Conservation (phyloP, 2,888 invertebrate species). For the Caenorhabditis auriculariae region DNA sequence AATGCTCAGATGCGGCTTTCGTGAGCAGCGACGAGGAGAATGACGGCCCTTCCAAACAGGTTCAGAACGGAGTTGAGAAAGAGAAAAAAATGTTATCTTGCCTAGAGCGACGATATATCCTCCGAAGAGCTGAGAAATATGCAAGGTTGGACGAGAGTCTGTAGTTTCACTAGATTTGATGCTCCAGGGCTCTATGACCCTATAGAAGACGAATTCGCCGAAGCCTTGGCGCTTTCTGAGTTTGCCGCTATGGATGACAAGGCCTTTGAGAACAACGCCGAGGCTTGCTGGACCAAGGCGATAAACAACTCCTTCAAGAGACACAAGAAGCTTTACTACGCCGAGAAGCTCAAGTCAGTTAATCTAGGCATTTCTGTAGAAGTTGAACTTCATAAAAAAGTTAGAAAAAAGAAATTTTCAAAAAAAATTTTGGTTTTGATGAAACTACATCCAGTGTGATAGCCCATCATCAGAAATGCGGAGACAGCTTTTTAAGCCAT, state of each 20-base stretch:
- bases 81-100: not conserved
- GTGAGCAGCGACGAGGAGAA: slow-evolving; percentile 22
- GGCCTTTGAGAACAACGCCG: slow-evolving; percentile 46
- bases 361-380: slow-evolving; percentile 67
- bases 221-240: slow-evolving; percentile 25
- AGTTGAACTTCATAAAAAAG: not conserved
- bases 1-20: slow-evolving; percentile 19
- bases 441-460: no score
- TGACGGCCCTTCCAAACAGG: not conserved
- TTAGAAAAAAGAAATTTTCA: no score
- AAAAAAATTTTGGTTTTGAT: no score
- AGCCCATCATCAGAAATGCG: no score
- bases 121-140: not conserved
- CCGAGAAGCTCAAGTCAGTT: slow-evolving; percentile 31
- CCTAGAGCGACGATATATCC: not conserved
- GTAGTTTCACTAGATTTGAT: no score
- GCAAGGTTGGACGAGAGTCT: no score
- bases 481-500: no score
- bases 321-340: slow-evolving; percentile 88
- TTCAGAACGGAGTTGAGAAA: not conserved
- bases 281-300: slow-evolving; percentile 58
- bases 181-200: no score
- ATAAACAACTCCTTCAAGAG: slow-evolving; percentile 75
- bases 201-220: slow-evolving; percentile 33
- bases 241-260: slow-evolving; percentile 36